phyloP scores from a whole-genome alignment of 2,888 invertebrate genomes.

The Hypselothyrea guttata region DNA sequence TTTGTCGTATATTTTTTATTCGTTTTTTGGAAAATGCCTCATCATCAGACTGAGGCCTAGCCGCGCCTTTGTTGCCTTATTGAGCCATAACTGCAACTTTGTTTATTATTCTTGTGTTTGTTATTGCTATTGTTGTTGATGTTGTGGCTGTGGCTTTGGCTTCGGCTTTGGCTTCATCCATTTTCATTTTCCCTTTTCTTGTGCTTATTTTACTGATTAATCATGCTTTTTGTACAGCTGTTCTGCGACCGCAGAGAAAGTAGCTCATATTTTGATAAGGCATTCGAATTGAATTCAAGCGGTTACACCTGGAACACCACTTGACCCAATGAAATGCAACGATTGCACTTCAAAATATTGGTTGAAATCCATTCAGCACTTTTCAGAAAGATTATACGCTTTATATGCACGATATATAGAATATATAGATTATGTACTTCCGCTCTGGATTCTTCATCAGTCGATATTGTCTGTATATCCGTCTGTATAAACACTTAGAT shows the following conservation, averaged over 20 bases:
- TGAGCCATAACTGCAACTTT: slow-evolving; percentile 73
- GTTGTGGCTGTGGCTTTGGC: slow-evolving; percentile 33
- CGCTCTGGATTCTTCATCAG: no score
- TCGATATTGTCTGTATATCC: no score
- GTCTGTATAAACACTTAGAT: no score
- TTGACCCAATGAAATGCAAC: slow-evolving; percentile 26
- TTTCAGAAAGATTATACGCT: no score
- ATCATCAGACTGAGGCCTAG: slow-evolving; percentile 48
- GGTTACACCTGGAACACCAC: slow-evolving; percentile 6
- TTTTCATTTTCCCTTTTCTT: slow-evolving; percentile 13
- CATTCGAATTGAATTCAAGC: slow-evolving; percentile 1
- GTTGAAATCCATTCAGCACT: neutral
- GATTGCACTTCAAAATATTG: neutral
- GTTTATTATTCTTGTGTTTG: slow-evolving; percentile 37
- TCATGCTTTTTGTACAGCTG: slow-evolving; percentile 62
- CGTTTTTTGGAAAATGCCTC: slow-evolving; percentile 51
- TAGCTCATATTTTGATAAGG: slow-evolving; percentile 58
- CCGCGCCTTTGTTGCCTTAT: slow-evolving; percentile 67
- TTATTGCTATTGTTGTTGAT: slow-evolving; percentile 20
- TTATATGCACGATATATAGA: no score
- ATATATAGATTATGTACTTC: no score
- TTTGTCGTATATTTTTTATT: slow-evolving; percentile 9
- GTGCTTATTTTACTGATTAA: slow-evolving; percentile 69
- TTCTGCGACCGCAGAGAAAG: slow-evolving; percentile 46
- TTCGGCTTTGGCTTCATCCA: slow-evolving; percentile 35